Evolutionary conservation across 2,797 vertebrate genomes (phyloP).

Genomic region (Florisuga fusca): DNA sequence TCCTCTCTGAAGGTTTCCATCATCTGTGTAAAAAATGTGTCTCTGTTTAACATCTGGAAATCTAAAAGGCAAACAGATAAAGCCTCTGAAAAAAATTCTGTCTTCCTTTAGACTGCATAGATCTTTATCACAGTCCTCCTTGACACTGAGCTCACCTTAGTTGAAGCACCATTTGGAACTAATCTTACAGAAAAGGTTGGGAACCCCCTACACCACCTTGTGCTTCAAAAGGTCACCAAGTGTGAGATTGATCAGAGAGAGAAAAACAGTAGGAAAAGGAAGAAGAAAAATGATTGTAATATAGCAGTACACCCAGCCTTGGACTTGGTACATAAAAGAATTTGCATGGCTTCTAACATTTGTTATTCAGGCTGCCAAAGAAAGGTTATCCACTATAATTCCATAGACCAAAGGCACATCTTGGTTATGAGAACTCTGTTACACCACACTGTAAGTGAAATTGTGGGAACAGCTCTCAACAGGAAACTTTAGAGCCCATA

Average conservation of each 20-base stretch:
- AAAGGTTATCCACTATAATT: background rate
- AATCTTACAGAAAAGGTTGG: background rate
- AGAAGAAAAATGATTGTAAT: background rate
- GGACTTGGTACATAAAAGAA: background rate
- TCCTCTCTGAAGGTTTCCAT: background rate
- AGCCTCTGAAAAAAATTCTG: background rate
- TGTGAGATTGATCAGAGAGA: background rate
- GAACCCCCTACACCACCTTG: fast-evolving
- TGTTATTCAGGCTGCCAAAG: background rate
- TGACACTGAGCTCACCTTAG: background rate
- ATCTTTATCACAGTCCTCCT: conserved; percentile 10
- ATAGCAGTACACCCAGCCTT: background rate
- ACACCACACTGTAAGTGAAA: background rate
- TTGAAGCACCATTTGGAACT: conserved; percentile 40
- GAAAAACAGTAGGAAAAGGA: background rate
- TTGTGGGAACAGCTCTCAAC: background rate
- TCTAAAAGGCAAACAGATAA: background rate
- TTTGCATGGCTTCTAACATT: background rate
- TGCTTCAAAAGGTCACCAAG: background rate
- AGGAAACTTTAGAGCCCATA: background rate
- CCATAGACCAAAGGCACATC: background rate
- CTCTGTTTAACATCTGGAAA: conserved; percentile 27
- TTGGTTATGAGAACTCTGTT: background rate
- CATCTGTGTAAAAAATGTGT: background rate
- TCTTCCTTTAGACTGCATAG: background rate